A percentile compares a stretch with the other conserved stretches of the same genome.
Conservation (phyloP, 2,113 vertebrate species). For the Procavia capensis region DNA sequence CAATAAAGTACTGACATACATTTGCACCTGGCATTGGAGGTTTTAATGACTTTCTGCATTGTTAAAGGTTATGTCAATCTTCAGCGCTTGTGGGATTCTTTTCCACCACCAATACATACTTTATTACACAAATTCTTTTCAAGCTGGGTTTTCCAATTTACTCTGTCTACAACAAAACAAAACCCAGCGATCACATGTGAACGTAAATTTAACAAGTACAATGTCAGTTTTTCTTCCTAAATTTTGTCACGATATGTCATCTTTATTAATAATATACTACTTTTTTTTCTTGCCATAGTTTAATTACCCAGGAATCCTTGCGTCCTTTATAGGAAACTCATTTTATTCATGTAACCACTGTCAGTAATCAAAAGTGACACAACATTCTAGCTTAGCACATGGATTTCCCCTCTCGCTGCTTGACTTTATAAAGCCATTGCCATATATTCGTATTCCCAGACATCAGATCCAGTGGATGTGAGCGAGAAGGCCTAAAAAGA, state of each 20-base stretch:
- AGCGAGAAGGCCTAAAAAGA: slow-evolving; percentile 45
- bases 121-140: slow-evolving; percentile 62
- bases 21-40: slow-evolving; percentile 55
- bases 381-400: not conserved
- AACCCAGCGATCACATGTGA: slow-evolving; percentile 33
- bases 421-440: slow-evolving; percentile 51
- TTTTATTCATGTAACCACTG: slow-evolving; percentile 54
- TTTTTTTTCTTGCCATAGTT: not conserved
- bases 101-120: slow-evolving; percentile 57
- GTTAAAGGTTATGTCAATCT: slow-evolving; percentile 70
- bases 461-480: not conserved
- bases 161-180: slow-evolving; percentile 56
- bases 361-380: slow-evolving; percentile 42
- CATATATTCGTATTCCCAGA: slow-evolving; percentile 22
- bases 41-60: slow-evolving; percentile 70
- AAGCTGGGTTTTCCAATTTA: slow-evolving; percentile 55
- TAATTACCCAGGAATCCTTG: slow-evolving; percentile 16
- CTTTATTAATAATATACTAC: slow-evolving; percentile 47
- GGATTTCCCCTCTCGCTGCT: slow-evolving; percentile 1
- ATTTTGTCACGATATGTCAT: slow-evolving; percentile 18
- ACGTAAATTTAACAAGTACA: slow-evolving; percentile 46
- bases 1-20: slow-evolving; percentile 71
- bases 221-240: not conserved
- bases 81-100: slow-evolving; percentile 44
- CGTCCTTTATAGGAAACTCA: not conserved